These are phyloP conservation scores for Microplitis manilae DNA, from an alignment of 2,888 invertebrate species.

Conservation along the genomic window DNA sequence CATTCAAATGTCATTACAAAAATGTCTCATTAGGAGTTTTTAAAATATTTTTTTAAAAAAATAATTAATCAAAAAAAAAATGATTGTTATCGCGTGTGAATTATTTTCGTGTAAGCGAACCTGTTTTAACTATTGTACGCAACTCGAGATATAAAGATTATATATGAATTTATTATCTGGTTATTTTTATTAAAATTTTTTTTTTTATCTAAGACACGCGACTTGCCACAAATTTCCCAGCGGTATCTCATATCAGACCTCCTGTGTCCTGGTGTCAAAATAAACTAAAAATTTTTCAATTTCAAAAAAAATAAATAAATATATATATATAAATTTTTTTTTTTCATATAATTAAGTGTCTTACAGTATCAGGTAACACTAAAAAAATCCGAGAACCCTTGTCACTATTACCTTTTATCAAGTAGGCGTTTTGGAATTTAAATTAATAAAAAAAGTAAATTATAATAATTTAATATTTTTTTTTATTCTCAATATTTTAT, in stretches of 20 bases:
- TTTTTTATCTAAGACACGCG: constrained; percentile 46
- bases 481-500: constrained; percentile 27
- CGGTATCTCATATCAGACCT: constrained; percentile 35
- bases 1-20: background rate
- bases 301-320: background rate
- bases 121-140: constrained; percentile 39
- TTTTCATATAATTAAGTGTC: constrained; percentile 10
- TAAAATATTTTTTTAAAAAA: background rate
- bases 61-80: background rate
- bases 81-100: constrained; percentile 58
- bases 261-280: constrained; percentile 13
- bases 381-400: constrained; percentile 36
- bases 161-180: constrained; percentile 53
- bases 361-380: constrained; percentile 43
- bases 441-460: constrained; percentile 42
- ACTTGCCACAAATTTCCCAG: constrained; percentile 38
- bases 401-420: constrained; percentile 40
- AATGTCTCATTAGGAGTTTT: background rate
- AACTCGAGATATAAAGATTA: constrained; percentile 44
- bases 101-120: constrained; percentile 61
- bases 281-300: constrained; percentile 17
- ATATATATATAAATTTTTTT: constrained; percentile 9
- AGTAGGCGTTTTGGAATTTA: constrained; percentile 44
- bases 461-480: background rate
- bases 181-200: constrained; percentile 39